A percentile compares a stretch with the other conserved stretches of the same genome.
Evolutionary conservation across 2,113 vertebrate species (phyloP).

Genomic region (Aramus guarauna): DNA sequence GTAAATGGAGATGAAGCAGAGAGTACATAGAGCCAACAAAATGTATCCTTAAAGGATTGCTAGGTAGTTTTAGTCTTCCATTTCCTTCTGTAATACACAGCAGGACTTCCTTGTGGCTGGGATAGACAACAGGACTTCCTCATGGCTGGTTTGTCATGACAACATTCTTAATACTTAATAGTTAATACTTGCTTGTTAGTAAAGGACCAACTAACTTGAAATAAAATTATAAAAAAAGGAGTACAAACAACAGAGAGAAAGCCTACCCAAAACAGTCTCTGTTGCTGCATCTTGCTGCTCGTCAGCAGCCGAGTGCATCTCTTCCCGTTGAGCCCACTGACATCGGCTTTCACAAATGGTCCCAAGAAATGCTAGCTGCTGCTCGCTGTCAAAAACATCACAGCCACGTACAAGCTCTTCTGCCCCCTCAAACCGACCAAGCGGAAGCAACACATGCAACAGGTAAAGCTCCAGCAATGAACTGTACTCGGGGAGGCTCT

Average conservation of each 20-base stretch:
- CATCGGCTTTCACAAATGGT: constrained; percentile 64
- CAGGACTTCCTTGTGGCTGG: not conserved
- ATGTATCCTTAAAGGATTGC: not conserved
- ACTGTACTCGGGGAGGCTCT: constrained; percentile 58
- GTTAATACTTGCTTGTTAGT: not conserved
- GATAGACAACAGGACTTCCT: not conserved
- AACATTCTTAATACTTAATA: fast-evolving
- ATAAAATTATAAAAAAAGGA: not conserved
- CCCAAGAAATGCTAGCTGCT: constrained; percentile 53
- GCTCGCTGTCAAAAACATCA: constrained; percentile 65
- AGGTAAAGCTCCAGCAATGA: constrained; percentile 83
- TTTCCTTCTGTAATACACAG: not conserved
- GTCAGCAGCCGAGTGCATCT: not conserved
- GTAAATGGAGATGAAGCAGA: not conserved
- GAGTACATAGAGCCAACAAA: not conserved
- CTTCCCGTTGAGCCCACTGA: not conserved
- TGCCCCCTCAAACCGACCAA: constrained; percentile 76
- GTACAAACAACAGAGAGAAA: not conserved
- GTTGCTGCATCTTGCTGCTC: not conserved
- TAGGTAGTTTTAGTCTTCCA: not conserved
- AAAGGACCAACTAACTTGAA: not conserved
- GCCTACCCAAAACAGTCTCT: constrained; percentile 58
- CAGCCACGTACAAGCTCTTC: constrained; percentile 72
- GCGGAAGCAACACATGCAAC: constrained; percentile 79
- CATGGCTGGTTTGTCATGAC: not conserved